These are phyloP conservation scores for Petrophora chlorosata DNA, from an alignment of 2,888 invertebrate species.

Conservation along the genomic window DNA sequence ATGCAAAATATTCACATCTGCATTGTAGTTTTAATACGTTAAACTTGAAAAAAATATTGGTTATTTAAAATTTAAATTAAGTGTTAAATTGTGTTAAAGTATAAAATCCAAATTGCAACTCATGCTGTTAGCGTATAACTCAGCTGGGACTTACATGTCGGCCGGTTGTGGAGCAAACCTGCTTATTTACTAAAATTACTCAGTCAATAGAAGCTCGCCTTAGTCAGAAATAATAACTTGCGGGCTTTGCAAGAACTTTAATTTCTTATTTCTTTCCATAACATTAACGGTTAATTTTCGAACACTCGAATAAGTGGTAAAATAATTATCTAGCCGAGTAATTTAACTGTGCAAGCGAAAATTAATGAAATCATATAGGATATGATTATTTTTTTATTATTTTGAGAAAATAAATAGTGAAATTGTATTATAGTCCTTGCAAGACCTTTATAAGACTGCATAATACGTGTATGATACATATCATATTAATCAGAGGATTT, in stretches of 20 bases:
- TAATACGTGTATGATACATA: constrained; percentile 62
- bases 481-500: neutral
- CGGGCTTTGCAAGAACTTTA: constrained; percentile 43
- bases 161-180: constrained; percentile 43
- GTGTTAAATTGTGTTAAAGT: too few species aligned
- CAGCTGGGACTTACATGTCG: constrained; percentile 52
- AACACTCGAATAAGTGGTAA: too few species aligned
- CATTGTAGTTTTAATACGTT: too few species aligned
- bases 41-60: too few species aligned
- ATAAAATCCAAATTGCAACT: constrained; percentile 17
- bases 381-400: neutral
- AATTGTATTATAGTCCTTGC: constrained; percentile 37
- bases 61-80: too few species aligned
- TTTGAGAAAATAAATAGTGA: constrained; percentile 13
- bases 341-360: too few species aligned
- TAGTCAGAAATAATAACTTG: constrained; percentile 44
- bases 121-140: constrained; percentile 52
- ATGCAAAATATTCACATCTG: too few species aligned
- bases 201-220: constrained; percentile 56
- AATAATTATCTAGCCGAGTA: too few species aligned
- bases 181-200: constrained; percentile 38
- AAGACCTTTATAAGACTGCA: constrained; percentile 58
- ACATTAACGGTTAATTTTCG: too few species aligned
- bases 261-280: too few species aligned
- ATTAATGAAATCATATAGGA: neutral